Evolutionary conservation across 2,797 vertebrate species (phyloP).

Genomic region (Psittacula derbiana): DNA sequence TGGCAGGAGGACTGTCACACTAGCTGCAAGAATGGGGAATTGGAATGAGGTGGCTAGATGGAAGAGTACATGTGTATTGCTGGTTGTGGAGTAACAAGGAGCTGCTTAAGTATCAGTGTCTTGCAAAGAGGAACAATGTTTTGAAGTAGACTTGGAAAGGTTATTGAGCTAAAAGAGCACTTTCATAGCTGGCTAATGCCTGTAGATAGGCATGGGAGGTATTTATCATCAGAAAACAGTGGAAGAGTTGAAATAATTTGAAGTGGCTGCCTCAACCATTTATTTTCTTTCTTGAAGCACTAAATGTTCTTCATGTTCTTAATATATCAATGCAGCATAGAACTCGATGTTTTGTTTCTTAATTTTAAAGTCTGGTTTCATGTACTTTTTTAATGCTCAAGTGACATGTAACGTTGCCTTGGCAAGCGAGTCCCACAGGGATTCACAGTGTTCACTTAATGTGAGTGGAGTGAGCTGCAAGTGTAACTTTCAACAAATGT

Average conservation of each 20-base stretch:
- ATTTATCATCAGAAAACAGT: not conserved
- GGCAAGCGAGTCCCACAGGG: not conserved
- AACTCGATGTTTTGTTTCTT: not conserved
- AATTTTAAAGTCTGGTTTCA: not conserved
- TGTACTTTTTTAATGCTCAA: not conserved
- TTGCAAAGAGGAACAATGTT: not conserved
- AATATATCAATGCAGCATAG: not conserved
- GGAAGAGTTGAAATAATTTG: not conserved
- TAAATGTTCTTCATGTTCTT: not conserved
- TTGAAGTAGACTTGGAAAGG: not conserved
- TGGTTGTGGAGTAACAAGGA: not conserved
- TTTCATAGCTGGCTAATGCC: not conserved
- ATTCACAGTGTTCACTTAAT: not conserved
- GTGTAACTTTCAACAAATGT: not conserved
- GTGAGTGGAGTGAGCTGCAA: not conserved
- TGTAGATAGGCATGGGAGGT: not conserved
- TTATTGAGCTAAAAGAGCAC: not conserved
- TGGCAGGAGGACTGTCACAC: not conserved
- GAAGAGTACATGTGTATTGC: not conserved
- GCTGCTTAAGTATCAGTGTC: not conserved
- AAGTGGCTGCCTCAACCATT: not conserved
- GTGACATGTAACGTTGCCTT: not conserved
- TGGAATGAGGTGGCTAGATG: not conserved
- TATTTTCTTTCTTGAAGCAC: not conserved
- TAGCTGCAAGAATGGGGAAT: not conserved